phyloP scores from a whole-genome alignment of 2,113 vertebrate genomes.

The Myocastor coypus region DNA sequence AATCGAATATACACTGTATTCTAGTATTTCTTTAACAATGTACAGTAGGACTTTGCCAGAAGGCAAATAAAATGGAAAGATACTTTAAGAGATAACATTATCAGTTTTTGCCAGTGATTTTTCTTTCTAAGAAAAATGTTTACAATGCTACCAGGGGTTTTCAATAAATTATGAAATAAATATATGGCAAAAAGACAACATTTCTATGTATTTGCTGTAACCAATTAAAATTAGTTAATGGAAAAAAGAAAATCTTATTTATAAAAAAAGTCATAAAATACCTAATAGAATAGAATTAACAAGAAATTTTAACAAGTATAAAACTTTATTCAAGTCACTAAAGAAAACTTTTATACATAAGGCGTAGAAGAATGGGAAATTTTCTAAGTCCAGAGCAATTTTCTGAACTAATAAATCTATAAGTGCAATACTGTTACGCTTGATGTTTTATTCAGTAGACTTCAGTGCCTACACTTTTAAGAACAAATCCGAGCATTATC shows the following conservation, averaged over 20 bases:
- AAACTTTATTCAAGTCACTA: constrained; percentile 4
- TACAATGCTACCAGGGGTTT: not conserved
- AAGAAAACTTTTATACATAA: not conserved
- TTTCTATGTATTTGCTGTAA: not conserved
- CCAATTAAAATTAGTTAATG: constrained; percentile 20
- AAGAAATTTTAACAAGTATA: not conserved
- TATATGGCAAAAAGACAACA: not conserved
- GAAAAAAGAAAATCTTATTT: not conserved
- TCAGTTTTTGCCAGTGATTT: not conserved
- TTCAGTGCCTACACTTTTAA: not conserved
- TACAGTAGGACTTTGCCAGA: not conserved
- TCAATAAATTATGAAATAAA: not conserved
- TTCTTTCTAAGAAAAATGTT: constrained; percentile 29
- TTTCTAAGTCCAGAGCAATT: not conserved
- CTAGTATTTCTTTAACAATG: not conserved
- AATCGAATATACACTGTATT: not conserved
- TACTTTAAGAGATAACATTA: not conserved
- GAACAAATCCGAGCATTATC: not conserved
- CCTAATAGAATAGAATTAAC: constrained; percentile 20
- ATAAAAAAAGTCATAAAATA: not conserved
- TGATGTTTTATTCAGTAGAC: not conserved
- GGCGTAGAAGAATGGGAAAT: not conserved
- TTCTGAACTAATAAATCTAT: constrained; percentile 7
- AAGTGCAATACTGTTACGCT: not conserved
- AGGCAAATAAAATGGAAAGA: not conserved